Conservation (phyloP, 1,140 invertebrate genomes). For the Trachelipus rathkii region DNA sequence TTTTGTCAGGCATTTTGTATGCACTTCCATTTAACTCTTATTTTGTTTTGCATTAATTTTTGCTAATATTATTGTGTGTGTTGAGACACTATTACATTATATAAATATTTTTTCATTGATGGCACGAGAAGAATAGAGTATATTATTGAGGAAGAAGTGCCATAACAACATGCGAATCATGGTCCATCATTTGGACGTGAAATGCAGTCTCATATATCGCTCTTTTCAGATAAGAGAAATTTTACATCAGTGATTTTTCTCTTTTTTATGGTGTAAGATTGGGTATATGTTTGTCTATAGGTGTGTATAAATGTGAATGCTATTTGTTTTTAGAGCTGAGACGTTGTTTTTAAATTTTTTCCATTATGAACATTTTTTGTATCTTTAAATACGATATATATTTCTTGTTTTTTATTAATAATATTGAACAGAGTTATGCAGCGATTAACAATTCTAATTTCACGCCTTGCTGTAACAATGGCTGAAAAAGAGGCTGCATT, state of each 20-base stretch:
- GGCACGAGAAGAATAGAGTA: constrained; percentile 93
- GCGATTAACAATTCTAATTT: constrained; percentile 75
- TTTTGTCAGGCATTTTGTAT: too few species aligned
- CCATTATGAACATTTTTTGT: too few species aligned
- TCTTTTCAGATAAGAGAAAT: constrained; percentile 96
- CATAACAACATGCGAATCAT: constrained; percentile 59
- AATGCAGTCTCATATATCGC: constrained; percentile 73
- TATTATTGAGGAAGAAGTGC: constrained; percentile 62
- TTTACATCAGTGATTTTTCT: constrained; percentile 83
- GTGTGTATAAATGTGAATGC: too few species aligned
- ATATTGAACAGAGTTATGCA: constrained; percentile 66
- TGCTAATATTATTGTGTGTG: too few species aligned
- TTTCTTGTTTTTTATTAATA: neutral
- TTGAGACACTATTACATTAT: too few species aligned
- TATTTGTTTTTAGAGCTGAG: too few species aligned
- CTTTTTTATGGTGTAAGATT: constrained; percentile 43
- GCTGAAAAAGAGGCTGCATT: constrained; percentile 83
- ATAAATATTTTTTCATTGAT: constrained; percentile 59
- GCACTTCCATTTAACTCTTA: too few species aligned
- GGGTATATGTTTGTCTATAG: neutral
- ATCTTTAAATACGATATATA: too few species aligned
- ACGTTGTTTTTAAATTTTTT: too few species aligned
- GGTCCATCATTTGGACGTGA: constrained; percentile 68
- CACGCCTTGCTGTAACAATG: constrained; percentile 69
- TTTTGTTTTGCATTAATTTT: too few species aligned